Conservation (phyloP, 2,888 invertebrate genomes). For the Epiblema foenella region DNA sequence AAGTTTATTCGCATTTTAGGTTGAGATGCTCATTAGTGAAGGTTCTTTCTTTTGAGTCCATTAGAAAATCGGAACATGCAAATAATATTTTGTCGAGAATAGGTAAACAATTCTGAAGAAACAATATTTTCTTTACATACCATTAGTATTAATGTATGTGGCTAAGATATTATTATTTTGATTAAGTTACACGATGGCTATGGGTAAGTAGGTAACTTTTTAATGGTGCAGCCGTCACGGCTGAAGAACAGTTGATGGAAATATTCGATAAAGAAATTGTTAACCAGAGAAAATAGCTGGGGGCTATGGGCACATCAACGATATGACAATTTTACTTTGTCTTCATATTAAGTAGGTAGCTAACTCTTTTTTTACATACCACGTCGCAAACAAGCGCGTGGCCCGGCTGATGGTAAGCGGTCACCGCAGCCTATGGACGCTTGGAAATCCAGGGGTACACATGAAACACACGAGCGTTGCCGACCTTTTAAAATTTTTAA, state of each 20-base stretch:
- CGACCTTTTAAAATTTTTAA: too few relatives aligned
- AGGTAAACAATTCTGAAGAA: too few relatives aligned
- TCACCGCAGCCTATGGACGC: too few relatives aligned
- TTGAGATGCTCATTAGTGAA: not conserved
- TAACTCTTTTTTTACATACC: too few relatives aligned
- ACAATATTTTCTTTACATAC: too few relatives aligned
- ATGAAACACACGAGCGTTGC: too few relatives aligned
- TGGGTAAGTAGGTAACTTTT: not conserved
- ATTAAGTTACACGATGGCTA: not conserved
- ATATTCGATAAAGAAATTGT: not conserved
- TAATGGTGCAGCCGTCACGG: conserved; percentile 6
- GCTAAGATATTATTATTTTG: not conserved
- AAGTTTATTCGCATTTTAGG: conserved; percentile 14
- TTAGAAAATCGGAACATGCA: not conserved
- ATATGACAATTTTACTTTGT: too few relatives aligned
- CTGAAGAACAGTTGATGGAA: conserved; percentile 2
- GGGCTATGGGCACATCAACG: too few relatives aligned
- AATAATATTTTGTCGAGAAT: not conserved
- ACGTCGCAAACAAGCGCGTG: too few relatives aligned
- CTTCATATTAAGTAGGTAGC: too few relatives aligned
- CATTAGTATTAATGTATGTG: not conserved
- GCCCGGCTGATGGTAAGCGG: too few relatives aligned
- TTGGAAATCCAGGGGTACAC: too few relatives aligned
- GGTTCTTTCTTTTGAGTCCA: not conserved
- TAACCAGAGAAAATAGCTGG: not conserved